Percentiles rank a stretch among this genome's conserved stretches.
phyloP scores from a whole-genome alignment of 2,797 vertebrate genomes.

The Chlorospingus semifuscus region DNA sequence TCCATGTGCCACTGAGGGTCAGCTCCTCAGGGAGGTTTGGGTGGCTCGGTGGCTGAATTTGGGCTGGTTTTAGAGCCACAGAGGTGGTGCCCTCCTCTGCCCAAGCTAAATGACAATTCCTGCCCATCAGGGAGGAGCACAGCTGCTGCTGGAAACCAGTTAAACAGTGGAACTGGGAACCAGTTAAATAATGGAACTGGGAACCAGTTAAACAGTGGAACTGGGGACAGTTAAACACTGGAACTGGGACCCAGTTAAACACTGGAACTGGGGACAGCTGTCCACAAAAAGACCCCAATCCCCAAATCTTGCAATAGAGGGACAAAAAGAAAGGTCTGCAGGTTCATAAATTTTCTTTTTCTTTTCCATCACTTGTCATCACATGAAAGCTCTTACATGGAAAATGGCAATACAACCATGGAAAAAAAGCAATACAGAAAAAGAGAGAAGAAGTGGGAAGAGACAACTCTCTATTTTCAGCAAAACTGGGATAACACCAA shows the following conservation, averaged over 20 bases:
- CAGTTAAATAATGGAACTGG: too few relatives aligned
- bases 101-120: neutral
- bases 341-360: neutral
- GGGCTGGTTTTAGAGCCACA: neutral
- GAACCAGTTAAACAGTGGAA: too few relatives aligned
- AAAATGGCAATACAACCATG: neutral
- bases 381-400: neutral
- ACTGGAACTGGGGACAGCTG: neutral
- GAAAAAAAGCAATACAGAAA: neutral
- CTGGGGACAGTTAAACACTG: too few relatives aligned
- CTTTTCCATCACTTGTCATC: neutral
- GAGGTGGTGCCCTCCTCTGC: neutral
- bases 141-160: neutral
- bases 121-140: neutral
- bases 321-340: neutral
- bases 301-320: neutral
- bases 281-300: neutral
- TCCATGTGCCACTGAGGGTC: rapidly evolving
- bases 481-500: neutral
- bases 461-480: neutral
- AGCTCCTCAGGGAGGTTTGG: neutral
- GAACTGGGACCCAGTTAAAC: too few relatives aligned
- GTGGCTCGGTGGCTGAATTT: neutral
- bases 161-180: neutral
- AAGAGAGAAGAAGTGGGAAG: neutral